Evolutionary conservation across 2,113 vertebrate genomes (phyloP).

Genomic region (Malurus cyaneus): DNA sequence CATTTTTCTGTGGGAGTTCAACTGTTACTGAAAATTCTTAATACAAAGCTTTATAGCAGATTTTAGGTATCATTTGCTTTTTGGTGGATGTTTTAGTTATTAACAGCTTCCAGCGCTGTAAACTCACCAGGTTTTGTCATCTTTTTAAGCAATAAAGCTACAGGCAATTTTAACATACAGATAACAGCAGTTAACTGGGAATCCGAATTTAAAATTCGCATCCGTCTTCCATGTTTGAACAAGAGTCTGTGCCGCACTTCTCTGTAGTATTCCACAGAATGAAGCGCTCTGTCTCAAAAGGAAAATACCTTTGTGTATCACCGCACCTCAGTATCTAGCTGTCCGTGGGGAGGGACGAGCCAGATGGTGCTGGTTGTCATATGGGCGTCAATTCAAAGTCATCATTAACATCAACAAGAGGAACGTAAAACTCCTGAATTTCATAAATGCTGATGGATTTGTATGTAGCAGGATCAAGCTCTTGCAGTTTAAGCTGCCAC

Average conservation of each 20-base stretch:
- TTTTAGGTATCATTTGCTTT: conserved; percentile 26
- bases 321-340: background rate
- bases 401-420: conserved; percentile 97
- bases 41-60: conserved; percentile 42
- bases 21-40: conserved; percentile 39
- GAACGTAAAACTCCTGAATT: conserved; percentile 97
- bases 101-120: conserved; percentile 79
- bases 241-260: background rate
- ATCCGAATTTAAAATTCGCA: conserved; percentile 28
- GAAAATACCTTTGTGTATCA: background rate
- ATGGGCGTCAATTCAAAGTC: conserved; percentile 98
- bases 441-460: conserved; percentile 99
- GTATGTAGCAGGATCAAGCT: conserved; percentile 94
- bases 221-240: background rate
- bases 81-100: conserved; percentile 65
- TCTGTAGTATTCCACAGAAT: conserved; percentile 49
- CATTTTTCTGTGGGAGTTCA: conserved; percentile 65
- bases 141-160: conserved; percentile 32
- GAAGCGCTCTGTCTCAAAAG: conserved; percentile 42
- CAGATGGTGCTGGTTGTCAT: conserved; percentile 71
- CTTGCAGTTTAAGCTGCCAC: conserved; percentile 98
- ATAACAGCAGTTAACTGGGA: conserved; percentile 51
- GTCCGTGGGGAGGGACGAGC: background rate
- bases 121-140: conserved; percentile 43
- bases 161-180: conserved; percentile 44